These are phyloP conservation scores for Indicator maculatus DNA, from an alignment of 2,113 vertebrate species.

Conservation along the genomic window DNA sequence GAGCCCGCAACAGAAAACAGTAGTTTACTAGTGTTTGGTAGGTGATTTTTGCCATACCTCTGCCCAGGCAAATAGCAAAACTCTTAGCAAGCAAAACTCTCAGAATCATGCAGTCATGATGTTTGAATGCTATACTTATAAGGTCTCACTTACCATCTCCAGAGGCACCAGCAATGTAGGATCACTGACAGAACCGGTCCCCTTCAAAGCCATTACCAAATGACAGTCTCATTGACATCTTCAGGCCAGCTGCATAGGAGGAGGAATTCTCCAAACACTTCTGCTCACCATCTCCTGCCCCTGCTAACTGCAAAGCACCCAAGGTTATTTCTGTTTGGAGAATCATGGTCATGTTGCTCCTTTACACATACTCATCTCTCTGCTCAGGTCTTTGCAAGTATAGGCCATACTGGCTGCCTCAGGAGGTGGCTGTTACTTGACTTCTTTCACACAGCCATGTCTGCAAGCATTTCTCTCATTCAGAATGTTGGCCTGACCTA, in stretches of 20 bases:
- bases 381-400: background rate
- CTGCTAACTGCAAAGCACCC: background rate
- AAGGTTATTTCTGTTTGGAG: background rate
- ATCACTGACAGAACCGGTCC: background rate
- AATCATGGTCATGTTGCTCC: background rate
- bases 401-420: fast-evolving
- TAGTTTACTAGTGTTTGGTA: no score
- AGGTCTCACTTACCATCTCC: background rate
- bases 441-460: background rate
- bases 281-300: background rate
- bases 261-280: background rate
- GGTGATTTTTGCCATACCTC: background rate
- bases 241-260: background rate
- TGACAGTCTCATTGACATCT: background rate
- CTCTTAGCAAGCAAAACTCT: background rate
- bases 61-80: background rate
- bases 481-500: background rate
- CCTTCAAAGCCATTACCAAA: background rate
- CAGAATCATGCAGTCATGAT: background rate
- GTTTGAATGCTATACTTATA: background rate
- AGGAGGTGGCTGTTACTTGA: background rate
- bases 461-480: background rate
- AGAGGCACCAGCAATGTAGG: background rate
- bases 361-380: background rate
- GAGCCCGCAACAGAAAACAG: background rate